Evolutionary conservation across 2,113 vertebrate species (phyloP), one percentile per base, ranked within the genome.

Genomic region (Aegithalos caudatus): DNA sequence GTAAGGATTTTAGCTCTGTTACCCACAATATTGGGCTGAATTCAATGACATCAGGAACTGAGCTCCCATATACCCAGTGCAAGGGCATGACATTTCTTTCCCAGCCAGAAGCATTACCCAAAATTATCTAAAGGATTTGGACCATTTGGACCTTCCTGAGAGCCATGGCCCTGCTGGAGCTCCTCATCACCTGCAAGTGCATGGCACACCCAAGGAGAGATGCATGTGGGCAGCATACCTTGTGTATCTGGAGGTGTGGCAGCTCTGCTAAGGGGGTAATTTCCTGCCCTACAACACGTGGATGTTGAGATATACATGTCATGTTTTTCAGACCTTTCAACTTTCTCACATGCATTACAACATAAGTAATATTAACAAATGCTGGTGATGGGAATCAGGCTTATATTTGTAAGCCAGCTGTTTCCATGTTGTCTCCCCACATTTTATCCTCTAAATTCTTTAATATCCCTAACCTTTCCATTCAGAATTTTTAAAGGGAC

Each of bases 361-460:
- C 23, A 88, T 38, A 76, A 86, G 60, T 81, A 86, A 66, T 11
- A 19, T 44, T 33, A 67, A 79, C 24, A 29, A 81, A 89, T 22
- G 15, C 9, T 57, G 57, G 45, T 53, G 61, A 48, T 45, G 42
- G 81, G 37, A 94, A 79, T 91, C 45, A 65, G 50, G 81, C 81
- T 91, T 29, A 11, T 4, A 21, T 66, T 95, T 70, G 24, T 12
- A 19, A 92, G 57, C 66, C 81, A 94, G 78, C 74, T 92, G 78
- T 90, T 95, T 76, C 83, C 37, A 38, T 8, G 2, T 85, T 95
- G 79, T 74, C 53, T 81, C 57, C 44, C 48, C 19, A n/a, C 29
- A n/a, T 69, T 95, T 94, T 92, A 81, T 64, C 37, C 65, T 61
- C 57, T 72, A 89, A 89, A 64, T 95, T 81, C 66, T 69, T 92